phyloP scores from a whole-genome alignment of 2,888 invertebrate genomes.

The Protonemura montana region DNA sequence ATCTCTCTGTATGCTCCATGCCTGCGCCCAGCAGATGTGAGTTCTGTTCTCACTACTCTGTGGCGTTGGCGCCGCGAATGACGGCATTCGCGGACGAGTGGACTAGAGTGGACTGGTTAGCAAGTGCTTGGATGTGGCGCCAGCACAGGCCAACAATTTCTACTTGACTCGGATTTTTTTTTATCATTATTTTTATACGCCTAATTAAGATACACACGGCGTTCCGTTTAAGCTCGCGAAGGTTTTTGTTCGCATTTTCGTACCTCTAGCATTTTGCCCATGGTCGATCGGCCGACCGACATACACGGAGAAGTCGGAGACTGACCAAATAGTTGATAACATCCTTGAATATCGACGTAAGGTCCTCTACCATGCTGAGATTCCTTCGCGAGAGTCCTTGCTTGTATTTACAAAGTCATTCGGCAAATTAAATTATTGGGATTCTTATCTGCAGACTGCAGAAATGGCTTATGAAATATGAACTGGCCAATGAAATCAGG shows the following conservation, averaged over 20 bases:
- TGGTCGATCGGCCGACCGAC: neutral
- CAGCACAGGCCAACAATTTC: slow-evolving; percentile 2
- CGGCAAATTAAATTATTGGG: too few species aligned
- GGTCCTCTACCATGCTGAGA: too few species aligned
- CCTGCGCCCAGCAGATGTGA: neutral
- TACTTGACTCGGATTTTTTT: neutral
- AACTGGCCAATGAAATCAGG: too few species aligned
- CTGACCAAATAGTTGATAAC: neutral
- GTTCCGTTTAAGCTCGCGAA: neutral
- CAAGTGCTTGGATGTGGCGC: neutral
- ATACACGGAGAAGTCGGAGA: neutral
- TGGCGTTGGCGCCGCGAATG: neutral
- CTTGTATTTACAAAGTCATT: too few species aligned
- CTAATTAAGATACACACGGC: slow-evolving; percentile 12
- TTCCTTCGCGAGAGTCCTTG: too few species aligned
- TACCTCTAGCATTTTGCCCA: neutral
- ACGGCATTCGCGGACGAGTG: neutral
- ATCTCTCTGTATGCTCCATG: neutral
- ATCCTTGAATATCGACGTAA: neutral
- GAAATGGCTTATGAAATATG: too few species aligned
- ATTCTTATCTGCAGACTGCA: too few species aligned
- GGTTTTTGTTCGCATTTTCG: slow-evolving; percentile 7
- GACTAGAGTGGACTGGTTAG: neutral
- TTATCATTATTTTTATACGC: neutral
- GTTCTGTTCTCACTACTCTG: neutral